Evolutionary conservation across 2,797 vertebrate genomes (phyloP).

Genomic region (Dryobates pubescens): DNA sequence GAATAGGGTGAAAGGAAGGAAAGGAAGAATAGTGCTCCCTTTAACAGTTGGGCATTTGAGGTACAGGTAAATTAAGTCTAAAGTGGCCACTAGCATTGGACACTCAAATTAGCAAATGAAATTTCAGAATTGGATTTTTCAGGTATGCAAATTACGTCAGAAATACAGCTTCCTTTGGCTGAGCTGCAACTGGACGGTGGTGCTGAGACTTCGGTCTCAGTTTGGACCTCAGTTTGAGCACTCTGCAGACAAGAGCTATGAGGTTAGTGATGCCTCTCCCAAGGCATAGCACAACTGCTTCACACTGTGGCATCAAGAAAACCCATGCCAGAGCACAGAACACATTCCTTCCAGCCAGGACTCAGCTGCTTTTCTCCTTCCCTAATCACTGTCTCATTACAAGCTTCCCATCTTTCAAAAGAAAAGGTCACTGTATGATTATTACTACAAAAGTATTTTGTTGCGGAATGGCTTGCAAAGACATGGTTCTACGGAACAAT

Average conservation of each 20-base stretch:
- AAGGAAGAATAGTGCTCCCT: not conserved
- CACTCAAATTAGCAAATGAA: not conserved
- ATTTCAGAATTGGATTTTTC: not conserved
- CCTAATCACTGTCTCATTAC: not conserved
- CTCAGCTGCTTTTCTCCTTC: slow-evolving; percentile 1
- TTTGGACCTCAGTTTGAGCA: not conserved
- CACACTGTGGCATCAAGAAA: not conserved
- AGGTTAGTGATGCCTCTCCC: not conserved
- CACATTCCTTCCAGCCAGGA: not conserved
- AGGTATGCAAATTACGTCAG: not conserved
- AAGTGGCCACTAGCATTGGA: not conserved
- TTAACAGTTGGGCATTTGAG: not conserved
- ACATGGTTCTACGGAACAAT: no score
- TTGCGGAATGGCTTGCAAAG: no score
- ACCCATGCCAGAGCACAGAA: not conserved
- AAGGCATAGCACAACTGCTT: not conserved
- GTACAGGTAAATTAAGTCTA: not conserved
- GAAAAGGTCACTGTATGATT: slow-evolving; percentile 34
- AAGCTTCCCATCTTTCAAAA: slow-evolving; percentile 28
- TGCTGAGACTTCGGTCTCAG: not conserved
- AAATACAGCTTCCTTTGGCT: not conserved
- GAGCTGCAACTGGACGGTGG: not conserved
- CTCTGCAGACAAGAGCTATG: not conserved
- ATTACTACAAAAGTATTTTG: not conserved
- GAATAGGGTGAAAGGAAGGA: not conserved